These are phyloP conservation scores for Anhinga anhinga DNA, from an alignment of 2,113 vertebrate genomes.

Conservation along the genomic window DNA sequence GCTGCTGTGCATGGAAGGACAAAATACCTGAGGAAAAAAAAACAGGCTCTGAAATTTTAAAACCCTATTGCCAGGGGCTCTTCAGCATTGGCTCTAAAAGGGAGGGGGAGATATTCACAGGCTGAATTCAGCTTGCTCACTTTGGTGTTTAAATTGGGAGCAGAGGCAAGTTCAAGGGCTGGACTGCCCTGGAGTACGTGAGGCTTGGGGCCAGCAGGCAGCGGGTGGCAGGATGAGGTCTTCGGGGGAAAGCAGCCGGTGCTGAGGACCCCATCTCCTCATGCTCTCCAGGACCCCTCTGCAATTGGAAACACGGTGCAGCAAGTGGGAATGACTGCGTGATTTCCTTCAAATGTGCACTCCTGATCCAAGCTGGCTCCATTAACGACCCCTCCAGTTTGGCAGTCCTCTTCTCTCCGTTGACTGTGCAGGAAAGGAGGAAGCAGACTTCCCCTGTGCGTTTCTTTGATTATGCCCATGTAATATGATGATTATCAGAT, in stretches of 20 bases:
- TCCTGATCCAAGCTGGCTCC: neutral
- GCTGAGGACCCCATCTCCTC: neutral
- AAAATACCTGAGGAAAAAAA: neutral
- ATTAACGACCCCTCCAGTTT: neutral
- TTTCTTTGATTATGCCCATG: conserved; percentile 39
- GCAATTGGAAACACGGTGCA: neutral
- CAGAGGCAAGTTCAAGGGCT: neutral
- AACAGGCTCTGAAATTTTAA: neutral
- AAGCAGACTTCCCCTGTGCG: neutral
- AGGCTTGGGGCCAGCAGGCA: neutral
- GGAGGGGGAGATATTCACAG: neutral
- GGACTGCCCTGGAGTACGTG: neutral
- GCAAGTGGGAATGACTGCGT: neutral
- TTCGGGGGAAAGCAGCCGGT: neutral
- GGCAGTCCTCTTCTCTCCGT: neutral
- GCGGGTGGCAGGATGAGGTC: neutral
- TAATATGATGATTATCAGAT: conserved; percentile 46
- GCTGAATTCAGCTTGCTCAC: neutral
- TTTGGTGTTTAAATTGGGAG: neutral
- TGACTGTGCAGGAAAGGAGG: neutral
- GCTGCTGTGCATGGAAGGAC: neutral
- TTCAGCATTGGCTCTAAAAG: neutral
- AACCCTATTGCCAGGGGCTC: neutral
- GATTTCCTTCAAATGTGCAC: neutral
- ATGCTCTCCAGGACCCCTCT: neutral